A percentile compares a stretch with the other conserved stretches of the same genome.
These are phyloP conservation scores for Zaprionus africanus DNA, from an alignment of 1,140 invertebrate genomes.

Conservation along the genomic window DNA sequence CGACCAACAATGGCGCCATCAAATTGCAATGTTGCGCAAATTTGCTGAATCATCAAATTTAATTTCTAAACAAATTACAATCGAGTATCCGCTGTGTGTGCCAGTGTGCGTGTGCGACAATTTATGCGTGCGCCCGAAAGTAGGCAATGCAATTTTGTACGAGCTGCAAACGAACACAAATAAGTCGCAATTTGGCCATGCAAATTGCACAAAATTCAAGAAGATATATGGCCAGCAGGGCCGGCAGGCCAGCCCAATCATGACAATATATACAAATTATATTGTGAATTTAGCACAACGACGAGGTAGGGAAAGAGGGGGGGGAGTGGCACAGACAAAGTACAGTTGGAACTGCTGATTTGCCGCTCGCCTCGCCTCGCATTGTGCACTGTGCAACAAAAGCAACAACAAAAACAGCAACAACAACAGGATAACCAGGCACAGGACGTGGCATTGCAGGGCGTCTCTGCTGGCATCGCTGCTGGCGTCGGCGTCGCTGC, in stretches of 20 bases:
- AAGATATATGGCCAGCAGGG: conserved; percentile 24
- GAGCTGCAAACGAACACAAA: conserved; percentile 14
- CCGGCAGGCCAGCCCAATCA: neutral
- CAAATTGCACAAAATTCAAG: conserved; percentile 38
- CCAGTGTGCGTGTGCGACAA: conserved; percentile 8
- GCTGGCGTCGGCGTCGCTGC: conserved; percentile 9
- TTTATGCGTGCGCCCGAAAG: conserved; percentile 44
- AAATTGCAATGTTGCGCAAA: conserved; percentile 46
- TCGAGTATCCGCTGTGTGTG: neutral
- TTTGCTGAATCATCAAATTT: conserved; percentile 71
- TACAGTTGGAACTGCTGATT: conserved; percentile 29
- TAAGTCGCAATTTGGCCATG: conserved; percentile 40
- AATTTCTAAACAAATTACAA: conserved; percentile 75
- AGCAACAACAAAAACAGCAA: conserved; percentile 9
- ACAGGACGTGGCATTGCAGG: conserved; percentile 26
- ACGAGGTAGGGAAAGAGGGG: neutral
- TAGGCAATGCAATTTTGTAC: conserved; percentile 55
- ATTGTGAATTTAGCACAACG: conserved; percentile 24
- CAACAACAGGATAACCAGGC: conserved; percentile 4
- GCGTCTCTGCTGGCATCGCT: neutral
- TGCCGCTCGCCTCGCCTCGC: conserved; percentile 40
- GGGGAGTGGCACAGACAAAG: neutral
- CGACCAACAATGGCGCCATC: conserved; percentile 27
- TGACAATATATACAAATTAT: conserved; percentile 48
- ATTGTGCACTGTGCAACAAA: conserved; percentile 25